Evolutionary conservation across 1,140 invertebrate genomes (phyloP).

Genomic region (Armadillidium nasatum): DNA sequence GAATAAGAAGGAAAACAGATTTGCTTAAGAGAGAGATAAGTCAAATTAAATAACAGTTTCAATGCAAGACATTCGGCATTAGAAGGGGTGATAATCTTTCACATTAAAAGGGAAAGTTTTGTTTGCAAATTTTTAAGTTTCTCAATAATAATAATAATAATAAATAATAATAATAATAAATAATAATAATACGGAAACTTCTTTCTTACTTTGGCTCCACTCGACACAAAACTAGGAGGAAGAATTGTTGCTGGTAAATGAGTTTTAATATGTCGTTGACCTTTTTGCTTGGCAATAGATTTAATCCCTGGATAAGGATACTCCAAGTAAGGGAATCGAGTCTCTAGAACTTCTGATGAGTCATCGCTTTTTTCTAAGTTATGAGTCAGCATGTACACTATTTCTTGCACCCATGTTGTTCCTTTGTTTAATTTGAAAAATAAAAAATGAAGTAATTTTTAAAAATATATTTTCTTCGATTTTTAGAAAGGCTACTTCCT

Average conservation of each 20-base stretch:
- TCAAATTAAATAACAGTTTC: too few relatives aligned
- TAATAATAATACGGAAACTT: background rate
- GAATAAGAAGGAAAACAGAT: too few relatives aligned
- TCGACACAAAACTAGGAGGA: conserved; percentile 46
- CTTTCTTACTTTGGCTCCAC: conserved; percentile 57
- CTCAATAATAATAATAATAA: conserved; percentile 3
- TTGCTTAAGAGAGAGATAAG: too few relatives aligned
- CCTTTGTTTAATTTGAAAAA: conserved; percentile 50
- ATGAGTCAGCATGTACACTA: conserved; percentile 72
- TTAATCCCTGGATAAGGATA: conserved; percentile 52
- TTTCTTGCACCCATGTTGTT: conserved; percentile 77
- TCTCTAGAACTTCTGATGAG: conserved; percentile 49
- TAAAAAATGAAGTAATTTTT: background rate
- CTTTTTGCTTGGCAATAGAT: conserved; percentile 31
- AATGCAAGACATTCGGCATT: too few relatives aligned
- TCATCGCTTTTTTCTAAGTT: conserved; percentile 48
- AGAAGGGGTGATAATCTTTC: background rate
- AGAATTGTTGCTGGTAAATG: conserved; percentile 53
- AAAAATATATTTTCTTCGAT: too few relatives aligned
- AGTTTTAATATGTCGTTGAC: conserved; percentile 53
- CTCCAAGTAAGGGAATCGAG: conserved; percentile 56
- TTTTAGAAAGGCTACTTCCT: background rate
- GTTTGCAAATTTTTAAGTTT: background rate
- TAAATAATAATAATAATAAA: background rate
- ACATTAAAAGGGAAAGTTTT: background rate